A percentile compares a stretch with the other conserved stretches of the same genome.
Evolutionary conservation across 2,113 vertebrate species (phyloP).

Genomic region (Columba janthina): DNA sequence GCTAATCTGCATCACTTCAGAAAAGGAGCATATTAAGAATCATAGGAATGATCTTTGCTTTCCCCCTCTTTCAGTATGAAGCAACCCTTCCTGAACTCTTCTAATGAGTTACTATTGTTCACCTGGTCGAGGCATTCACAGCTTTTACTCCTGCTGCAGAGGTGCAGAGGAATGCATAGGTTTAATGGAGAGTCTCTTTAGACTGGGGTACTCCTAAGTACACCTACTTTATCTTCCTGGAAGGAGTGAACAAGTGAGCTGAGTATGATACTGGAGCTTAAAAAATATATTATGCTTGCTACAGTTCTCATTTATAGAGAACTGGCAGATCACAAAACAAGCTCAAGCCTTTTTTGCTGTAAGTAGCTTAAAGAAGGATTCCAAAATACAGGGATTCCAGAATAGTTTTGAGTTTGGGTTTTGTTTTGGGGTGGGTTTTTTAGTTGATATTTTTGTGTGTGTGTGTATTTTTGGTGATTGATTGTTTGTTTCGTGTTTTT

Average conservation of each 20-base stretch:
- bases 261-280: not conserved
- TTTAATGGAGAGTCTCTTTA: not conserved
- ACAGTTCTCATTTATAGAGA: not conserved
- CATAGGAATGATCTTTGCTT: not conserved
- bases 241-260: not conserved
- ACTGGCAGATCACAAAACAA: not conserved
- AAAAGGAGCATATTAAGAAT: not conserved
- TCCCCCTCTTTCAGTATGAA: not conserved
- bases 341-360: not conserved
- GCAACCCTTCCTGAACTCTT: not conserved
- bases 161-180: not conserved
- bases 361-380: not conserved
- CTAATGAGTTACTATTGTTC: accelerated
- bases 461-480: too few species aligned
- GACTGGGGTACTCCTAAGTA: too few species aligned
- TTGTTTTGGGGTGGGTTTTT: too few species aligned
- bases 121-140: not conserved
- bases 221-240: not conserved
- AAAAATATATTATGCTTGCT: not conserved
- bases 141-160: not conserved
- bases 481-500: too few species aligned
- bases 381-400: not conserved
- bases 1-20: not conserved
- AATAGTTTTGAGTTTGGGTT: too few species aligned
- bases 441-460: too few species aligned